Conservation (phyloP, 30 jellyfish, hydroid and myxozoan genomes). For the Catostylus mosaicus region DNA sequence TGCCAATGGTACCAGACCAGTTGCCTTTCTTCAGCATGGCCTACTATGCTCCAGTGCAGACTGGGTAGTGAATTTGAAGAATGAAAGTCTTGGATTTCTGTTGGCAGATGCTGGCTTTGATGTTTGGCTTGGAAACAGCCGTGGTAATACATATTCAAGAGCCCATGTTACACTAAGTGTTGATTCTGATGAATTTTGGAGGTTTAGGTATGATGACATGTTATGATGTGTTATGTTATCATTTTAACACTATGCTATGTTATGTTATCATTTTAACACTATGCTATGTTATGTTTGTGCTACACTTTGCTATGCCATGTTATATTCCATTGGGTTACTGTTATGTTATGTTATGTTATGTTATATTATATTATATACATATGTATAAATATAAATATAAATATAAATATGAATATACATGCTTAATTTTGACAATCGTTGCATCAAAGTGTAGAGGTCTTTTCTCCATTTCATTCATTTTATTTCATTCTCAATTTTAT, state of each 20-base stretch:
- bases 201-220: conserved; percentile 74
- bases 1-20: conserved; percentile 43
- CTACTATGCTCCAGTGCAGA: conserved; percentile 92
- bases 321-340: too few relatives aligned
- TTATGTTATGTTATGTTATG: too few relatives aligned
- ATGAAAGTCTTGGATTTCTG: conserved; percentile 80
- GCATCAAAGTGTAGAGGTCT: too few relatives aligned
- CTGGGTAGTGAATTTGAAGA: conserved; percentile 80
- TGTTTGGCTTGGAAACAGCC: conserved; percentile 88
- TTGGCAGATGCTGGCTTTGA: conserved; percentile 93
- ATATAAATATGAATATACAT: too few relatives aligned
- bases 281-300: too few relatives aligned
- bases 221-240: too few relatives aligned
- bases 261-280: too few relatives aligned
- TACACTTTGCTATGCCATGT: not conserved
- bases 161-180: conserved; percentile 57
- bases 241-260: too few relatives aligned
- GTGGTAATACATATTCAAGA: conserved; percentile 83
- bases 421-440: too few relatives aligned
- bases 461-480: not conserved
- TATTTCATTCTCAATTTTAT: not conserved
- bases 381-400: too few relatives aligned
- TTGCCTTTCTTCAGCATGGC: conserved; percentile 83
- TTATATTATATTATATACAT: too few relatives aligned
- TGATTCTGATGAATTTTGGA: conserved; percentile 82